These are phyloP conservation scores for Phenganax stokvisi DNA, from an alignment of 92 coral and sea anemone genomes.

Conservation along the genomic window DNA sequence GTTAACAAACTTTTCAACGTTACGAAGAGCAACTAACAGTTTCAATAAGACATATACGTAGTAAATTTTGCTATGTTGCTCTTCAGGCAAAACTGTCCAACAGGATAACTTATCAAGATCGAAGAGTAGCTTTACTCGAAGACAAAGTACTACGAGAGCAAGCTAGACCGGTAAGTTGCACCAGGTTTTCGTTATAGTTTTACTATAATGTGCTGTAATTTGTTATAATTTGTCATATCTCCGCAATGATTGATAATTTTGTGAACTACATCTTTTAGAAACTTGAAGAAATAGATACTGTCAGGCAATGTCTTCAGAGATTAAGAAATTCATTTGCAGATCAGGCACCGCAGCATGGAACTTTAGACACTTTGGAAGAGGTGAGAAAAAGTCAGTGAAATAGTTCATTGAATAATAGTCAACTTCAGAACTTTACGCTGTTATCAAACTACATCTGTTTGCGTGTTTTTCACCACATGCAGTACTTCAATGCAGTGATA, in stretches of 20 bases:
- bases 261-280: constrained; percentile 46
- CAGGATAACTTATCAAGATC: constrained; percentile 76
- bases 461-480: not conserved
- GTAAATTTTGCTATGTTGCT: not conserved
- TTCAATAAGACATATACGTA: not conserved
- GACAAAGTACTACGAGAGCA: constrained; percentile 63
- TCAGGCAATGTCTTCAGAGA: constrained; percentile 72
- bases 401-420: no score
- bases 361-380: constrained; percentile 86
- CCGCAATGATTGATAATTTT: not conserved
- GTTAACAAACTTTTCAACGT: not conserved
- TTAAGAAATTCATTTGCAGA: constrained; percentile 68
- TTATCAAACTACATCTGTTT: not conserved
- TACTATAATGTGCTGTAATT: constrained; percentile 8
- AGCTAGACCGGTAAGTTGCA: constrained; percentile 23
- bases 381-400: constrained; percentile 35
- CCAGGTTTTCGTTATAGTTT: not conserved
- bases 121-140: constrained; percentile 72
- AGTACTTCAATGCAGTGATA: not conserved
- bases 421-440: not conserved
- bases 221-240: not conserved
- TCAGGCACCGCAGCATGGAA: constrained; percentile 71
- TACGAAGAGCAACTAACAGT: not conserved
- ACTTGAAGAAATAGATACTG: constrained; percentile 77
- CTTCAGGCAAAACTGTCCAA: constrained; percentile 71